Percentiles rank a stretch among this genome's conserved stretches.
Conservation (phyloP, 2,113 vertebrate species). For the Phrynosoma platyrhinos region DNA sequence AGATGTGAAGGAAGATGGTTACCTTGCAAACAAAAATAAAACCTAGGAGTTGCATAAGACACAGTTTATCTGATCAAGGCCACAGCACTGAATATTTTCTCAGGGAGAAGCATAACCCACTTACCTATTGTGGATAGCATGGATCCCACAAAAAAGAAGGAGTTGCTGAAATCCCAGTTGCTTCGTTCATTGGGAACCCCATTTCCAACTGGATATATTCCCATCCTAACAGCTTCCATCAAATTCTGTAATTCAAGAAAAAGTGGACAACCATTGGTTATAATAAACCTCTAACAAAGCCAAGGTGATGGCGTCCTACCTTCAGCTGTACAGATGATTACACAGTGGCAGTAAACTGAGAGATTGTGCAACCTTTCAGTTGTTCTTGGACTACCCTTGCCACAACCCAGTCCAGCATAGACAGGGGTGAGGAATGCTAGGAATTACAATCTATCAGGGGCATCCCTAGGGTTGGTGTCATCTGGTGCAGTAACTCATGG, state of each 20-base stretch:
- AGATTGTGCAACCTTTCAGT: too few species aligned
- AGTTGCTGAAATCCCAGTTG: constrained; percentile 78
- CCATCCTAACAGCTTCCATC: constrained; percentile 70
- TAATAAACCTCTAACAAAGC: background rate
- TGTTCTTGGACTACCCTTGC: too few species aligned
- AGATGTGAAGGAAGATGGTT: background rate
- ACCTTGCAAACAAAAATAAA: constrained; percentile 19
- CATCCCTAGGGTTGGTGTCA: too few species aligned
- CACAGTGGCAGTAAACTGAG: too few species aligned
- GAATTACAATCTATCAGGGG: too few species aligned
- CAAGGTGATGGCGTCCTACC: too few species aligned
- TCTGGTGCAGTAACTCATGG: too few species aligned
- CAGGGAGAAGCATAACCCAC: constrained; percentile 20
- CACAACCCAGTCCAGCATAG: too few species aligned
- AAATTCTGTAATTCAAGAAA: constrained; percentile 58
- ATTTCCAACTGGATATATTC: constrained; percentile 69
- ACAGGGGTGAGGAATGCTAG: too few species aligned
- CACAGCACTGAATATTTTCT: background rate
- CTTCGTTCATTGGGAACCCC: constrained; percentile 46
- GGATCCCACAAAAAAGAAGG: constrained; percentile 76
- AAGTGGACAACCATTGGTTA: background rate
- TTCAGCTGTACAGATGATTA: too few species aligned
- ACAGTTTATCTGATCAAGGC: background rate
- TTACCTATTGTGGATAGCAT: constrained; percentile 77
- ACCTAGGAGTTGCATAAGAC: background rate